These are phyloP conservation scores for Gymnogyps californianus DNA, from an alignment of 2,113 vertebrate species.

Conservation along the genomic window DNA sequence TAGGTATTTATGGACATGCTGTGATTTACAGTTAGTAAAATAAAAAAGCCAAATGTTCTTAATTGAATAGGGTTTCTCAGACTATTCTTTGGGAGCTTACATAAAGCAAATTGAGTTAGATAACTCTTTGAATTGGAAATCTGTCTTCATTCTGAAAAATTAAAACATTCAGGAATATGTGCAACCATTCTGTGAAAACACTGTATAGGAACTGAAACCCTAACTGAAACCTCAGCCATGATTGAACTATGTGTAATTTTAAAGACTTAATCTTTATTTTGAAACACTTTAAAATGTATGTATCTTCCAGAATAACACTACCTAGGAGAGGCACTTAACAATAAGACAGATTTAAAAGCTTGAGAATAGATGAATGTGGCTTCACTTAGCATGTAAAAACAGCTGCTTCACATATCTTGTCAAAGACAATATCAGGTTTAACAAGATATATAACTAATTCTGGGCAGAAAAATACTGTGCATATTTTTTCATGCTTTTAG, in stretches of 20 bases:
- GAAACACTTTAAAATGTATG: background rate
- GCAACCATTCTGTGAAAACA: background rate
- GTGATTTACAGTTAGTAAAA: background rate
- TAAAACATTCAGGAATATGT: background rate
- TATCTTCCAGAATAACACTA: background rate
- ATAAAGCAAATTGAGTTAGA: background rate
- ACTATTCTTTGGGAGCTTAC: background rate
- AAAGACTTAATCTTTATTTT: background rate
- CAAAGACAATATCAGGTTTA: background rate
- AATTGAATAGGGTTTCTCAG: background rate
- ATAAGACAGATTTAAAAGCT: background rate
- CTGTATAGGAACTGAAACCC: background rate
- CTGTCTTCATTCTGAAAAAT: background rate
- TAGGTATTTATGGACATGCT: background rate
- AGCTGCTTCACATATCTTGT: background rate
- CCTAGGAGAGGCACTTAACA: background rate
- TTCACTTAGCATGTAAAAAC: background rate
- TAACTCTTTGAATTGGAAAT: background rate
- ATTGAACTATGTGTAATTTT: background rate
- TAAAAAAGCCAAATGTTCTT: background rate
- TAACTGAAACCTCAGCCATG: background rate
- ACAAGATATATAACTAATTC: background rate
- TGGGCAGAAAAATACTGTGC: background rate
- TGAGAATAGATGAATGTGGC: background rate
- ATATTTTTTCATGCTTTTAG: background rate